Conservation (phyloP, 2,797 vertebrate genomes). For the Erpetoichthys calabaricus region DNA sequence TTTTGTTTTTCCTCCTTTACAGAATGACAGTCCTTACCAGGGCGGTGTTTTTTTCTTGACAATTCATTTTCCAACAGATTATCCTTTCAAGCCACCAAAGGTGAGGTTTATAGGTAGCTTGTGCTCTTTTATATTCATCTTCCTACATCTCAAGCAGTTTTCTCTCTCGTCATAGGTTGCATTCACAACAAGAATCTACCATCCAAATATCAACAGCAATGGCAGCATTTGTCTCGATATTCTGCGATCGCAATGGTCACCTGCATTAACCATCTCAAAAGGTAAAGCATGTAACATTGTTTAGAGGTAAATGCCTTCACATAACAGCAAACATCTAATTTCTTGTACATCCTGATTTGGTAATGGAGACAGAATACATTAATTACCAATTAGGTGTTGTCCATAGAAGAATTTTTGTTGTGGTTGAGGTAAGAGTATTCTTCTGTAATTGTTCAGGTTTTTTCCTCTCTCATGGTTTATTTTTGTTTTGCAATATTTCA, state of each 20-base stretch:
- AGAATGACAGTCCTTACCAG: conserved; percentile 65
- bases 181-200: conserved; percentile 79
- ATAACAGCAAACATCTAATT: too few relatives aligned
- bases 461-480: conserved; percentile 5
- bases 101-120: conserved; percentile 26
- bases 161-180: conserved; percentile 60
- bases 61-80: conserved; percentile 72
- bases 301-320: too few relatives aligned
- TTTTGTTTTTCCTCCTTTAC: conserved; percentile 13
- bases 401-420: too few relatives aligned
- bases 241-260: conserved; percentile 83
- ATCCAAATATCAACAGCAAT: conserved; percentile 64
- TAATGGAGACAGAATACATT: too few relatives aligned
- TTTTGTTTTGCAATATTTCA: not conserved
- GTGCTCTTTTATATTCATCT: too few relatives aligned
- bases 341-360: too few relatives aligned
- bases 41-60: conserved; percentile 69
- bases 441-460: not conserved
- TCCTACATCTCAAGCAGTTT: too few relatives aligned
- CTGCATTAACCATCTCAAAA: conserved; percentile 88
- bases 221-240: conserved; percentile 71
- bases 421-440: not conserved
- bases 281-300: conserved; percentile 52
- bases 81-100: conserved; percentile 72
- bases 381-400: too few relatives aligned